Evolutionary conservation across 2,888 invertebrate species (phyloP), one percentile per base, ranked within the genome.

Genomic region (Formica aserva): DNA sequence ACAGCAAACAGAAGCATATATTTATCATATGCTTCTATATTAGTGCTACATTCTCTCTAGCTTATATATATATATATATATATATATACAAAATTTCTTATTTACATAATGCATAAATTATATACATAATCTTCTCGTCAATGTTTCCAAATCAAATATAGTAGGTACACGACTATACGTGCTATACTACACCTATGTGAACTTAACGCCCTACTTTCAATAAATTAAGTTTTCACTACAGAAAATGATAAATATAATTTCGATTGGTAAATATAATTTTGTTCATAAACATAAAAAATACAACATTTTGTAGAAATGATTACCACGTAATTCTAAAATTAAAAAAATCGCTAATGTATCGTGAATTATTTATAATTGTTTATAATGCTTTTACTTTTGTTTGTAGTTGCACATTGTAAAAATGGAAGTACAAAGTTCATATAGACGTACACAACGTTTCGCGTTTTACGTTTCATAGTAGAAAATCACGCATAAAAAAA

Each of bases 91-190:
- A 55, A 76, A 67, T 55, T 55, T 29, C 55, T 41, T n/a, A 67
- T 57, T 75, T 65, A 48, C 65, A 65, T 48, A 75, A 75, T 75
- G 65, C 45, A 65, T 15, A 45, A 75, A 48, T 75, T 48, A 65
- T 22, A 9, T 22, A 48, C 9, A 29, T 48, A 11, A 65, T 65
- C 45, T 18, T 62, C 32, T 48, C 32, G 6, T 3, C 8, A n/a
- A n/a, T 35, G 15, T 29, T 15, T 63, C 22, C 13, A 74, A 60
- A 60, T 60, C 29, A 74, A 60, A 60, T 74, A 38, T 13, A 55
- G 35, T 26, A 13, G 3, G 5, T 38, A 38, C 18, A 57, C 4
- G n/a, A 48, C 8, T 48, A 48, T n/a, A 45, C 15, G 45, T 45
- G 15, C 45, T 45, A 4, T 15, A 15, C 15, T 45, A n/a, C n/a